Evolutionary conservation across 2,888 invertebrate species (phyloP).

Genomic region (Mythimna albipuncta): DNA sequence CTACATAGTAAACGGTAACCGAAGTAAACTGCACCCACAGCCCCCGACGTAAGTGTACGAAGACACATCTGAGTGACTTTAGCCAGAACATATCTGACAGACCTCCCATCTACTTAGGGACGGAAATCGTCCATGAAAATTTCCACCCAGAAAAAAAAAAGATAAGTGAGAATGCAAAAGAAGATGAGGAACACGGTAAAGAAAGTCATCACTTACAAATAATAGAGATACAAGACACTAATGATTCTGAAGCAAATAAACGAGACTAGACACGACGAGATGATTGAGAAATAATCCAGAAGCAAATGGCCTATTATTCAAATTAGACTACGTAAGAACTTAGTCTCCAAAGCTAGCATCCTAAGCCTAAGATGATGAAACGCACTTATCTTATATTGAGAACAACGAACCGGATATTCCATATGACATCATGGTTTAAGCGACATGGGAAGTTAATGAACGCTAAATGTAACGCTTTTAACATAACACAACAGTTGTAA

Average conservation of each 20-base stretch:
- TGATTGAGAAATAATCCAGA: too few species aligned
- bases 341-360: not conserved
- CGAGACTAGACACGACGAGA: too few species aligned
- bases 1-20: too few species aligned
- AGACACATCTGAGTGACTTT: too few species aligned
- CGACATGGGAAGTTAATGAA: slow-evolving; percentile 70
- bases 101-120: too few species aligned
- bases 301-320: not conserved
- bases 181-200: not conserved
- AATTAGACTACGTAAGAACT: not conserved
- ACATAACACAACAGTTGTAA: slow-evolving; percentile 50
- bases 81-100: too few species aligned
- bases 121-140: too few species aligned
- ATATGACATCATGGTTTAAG: slow-evolving; percentile 69
- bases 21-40: too few species aligned
- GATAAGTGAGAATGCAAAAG: not conserved
- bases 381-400: not conserved
- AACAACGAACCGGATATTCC: slow-evolving; percentile 1
- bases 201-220: too few species aligned
- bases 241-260: too few species aligned
- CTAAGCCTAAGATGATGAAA: slow-evolving; percentile 8
- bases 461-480: slow-evolving; percentile 70
- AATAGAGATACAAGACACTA: not conserved
- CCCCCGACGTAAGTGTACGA: too few species aligned
- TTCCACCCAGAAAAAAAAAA: too few species aligned